A percentile compares a stretch with the other conserved stretches of the same genome.
phyloP scores from a whole-genome alignment of 2,888 invertebrate species.

The Diloba caeruleocephala region DNA sequence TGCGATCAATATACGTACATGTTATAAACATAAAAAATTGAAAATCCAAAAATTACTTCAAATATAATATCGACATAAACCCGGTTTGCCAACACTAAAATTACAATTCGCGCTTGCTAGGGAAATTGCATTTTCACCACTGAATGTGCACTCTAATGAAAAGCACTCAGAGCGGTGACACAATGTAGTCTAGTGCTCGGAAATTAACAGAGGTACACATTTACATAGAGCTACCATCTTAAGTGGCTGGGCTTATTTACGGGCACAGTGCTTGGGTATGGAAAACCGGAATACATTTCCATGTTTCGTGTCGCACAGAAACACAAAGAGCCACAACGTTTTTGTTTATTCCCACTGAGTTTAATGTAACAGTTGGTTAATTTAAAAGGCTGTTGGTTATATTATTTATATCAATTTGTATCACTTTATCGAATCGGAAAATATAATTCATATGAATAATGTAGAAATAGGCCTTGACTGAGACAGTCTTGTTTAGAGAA shows the following conservation, averaged over 20 bases:
- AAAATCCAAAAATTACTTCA: neutral
- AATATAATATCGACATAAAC: conserved; percentile 34
- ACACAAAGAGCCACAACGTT: conserved; percentile 35
- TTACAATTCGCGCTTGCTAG: conserved; percentile 62
- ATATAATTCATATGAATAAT: neutral
- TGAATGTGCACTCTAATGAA: conserved; percentile 77
- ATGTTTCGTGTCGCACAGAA: conserved; percentile 20
- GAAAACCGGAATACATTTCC: conserved; percentile 41
- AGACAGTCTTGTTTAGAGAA: conserved; percentile 5
- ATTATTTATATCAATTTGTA: neutral
- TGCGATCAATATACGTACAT: too few species aligned
- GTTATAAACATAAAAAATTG: too few species aligned
- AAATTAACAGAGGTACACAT: conserved; percentile 69
- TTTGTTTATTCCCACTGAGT: conserved; percentile 26
- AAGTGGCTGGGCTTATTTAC: conserved; percentile 47
- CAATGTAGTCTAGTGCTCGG: conserved; percentile 71
- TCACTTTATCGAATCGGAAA: neutral
- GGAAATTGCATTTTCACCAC: conserved; percentile 77
- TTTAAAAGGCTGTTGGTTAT: conserved; percentile 12
- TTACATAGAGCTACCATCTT: conserved; percentile 55
- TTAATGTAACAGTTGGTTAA: conserved; percentile 38
- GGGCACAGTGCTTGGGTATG: conserved; percentile 25
- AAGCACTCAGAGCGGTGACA: conserved; percentile 72
- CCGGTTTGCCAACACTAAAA: conserved; percentile 54
- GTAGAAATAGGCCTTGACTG: neutral